phyloP scores from a whole-genome alignment of 2,888 invertebrate species.

The Palloptera scutellata region DNA sequence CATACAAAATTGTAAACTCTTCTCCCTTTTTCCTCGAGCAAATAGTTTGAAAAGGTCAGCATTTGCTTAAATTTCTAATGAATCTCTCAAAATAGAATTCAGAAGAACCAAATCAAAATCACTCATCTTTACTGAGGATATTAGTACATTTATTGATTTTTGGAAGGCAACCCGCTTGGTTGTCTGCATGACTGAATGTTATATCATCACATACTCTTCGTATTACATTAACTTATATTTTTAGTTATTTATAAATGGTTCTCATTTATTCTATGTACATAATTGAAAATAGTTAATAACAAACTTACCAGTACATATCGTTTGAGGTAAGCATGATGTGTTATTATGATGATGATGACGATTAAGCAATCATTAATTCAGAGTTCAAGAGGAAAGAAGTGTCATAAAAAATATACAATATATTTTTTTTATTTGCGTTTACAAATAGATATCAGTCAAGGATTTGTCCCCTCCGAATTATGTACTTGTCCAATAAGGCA shows the following conservation, averaged over 20 bases:
- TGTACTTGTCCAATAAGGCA: conserved; percentile 22
- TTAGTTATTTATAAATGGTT: conserved; percentile 13
- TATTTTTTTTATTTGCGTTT: neutral
- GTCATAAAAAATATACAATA: conserved; percentile 2
- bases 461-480: neutral
- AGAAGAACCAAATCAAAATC: no score
- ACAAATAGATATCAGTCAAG: conserved; percentile 17
- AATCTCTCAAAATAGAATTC: no score
- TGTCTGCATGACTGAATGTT: conserved; percentile 1
- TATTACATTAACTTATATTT: conserved; percentile 3
- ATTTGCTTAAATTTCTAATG: no score
- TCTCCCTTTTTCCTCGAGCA: no score
- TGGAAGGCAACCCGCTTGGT: no score
- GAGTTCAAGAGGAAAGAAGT: neutral
- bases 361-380: no score
- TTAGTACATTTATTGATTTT: conserved; percentile 11
- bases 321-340: conserved; percentile 59
- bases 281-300: no score
- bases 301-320: conserved; percentile 60
- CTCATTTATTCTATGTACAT: no score
- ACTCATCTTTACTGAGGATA: no score
- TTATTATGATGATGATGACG: no score
- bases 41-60: no score
- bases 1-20: no score
- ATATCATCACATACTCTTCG: conserved; percentile 11